phyloP scores from a whole-genome alignment of 2,113 vertebrate genomes.

The Scophthalmus maximus region DNA sequence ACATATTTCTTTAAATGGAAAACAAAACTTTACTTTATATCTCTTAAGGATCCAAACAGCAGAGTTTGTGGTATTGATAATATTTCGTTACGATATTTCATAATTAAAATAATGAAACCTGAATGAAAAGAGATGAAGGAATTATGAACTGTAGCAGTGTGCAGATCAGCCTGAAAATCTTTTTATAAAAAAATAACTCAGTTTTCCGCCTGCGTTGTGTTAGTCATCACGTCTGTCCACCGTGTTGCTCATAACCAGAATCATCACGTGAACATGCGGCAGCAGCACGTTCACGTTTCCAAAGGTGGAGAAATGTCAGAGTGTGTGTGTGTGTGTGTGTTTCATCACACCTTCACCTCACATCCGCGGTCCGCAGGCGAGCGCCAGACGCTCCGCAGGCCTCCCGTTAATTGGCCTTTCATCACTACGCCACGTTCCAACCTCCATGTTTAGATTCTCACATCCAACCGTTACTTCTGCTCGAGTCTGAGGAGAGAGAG shows the following conservation, averaged over 20 bases:
- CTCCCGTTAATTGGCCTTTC: constrained; percentile 12
- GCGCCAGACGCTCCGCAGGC: background rate
- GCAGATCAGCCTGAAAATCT: no score
- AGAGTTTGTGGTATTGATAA: no score
- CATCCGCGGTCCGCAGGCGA: background rate
- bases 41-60: no score
- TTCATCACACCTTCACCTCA: constrained; percentile 7
- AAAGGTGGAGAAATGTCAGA: no score
- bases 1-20: no score
- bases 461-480: background rate
- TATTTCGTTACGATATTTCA: no score
- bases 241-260: background rate
- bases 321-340: background rate
- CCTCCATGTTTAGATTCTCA: background rate
- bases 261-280: background rate
- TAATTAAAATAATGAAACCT: no score
- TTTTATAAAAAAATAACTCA: no score
- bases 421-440: constrained; percentile 18
- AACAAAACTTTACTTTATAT: no score
- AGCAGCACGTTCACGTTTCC: constrained; percentile 39
- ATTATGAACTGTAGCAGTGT: no score
- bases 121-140: no score
- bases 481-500: background rate
- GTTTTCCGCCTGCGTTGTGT: no score
- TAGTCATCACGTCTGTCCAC: background rate